Evolutionary conservation across 2,888 invertebrate genomes (phyloP), one percentile per base, ranked within the genome.

Genomic region (Polydrusus pterygomalis): DNA sequence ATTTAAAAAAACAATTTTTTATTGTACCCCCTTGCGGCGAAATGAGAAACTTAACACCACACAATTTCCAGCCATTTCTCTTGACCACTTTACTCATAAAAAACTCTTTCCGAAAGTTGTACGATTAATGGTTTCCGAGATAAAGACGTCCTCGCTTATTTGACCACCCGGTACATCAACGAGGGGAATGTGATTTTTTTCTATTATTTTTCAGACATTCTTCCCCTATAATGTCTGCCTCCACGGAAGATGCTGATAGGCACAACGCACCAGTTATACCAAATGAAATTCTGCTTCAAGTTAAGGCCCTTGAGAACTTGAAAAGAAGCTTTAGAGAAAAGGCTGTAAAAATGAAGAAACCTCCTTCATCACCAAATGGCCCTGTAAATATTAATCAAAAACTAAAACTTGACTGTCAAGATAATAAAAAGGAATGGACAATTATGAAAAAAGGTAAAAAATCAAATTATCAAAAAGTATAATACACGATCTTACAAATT

Each of bases 241-340:
- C 56, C n/a, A 25, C 20, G 17, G 73, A 49, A 51, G 54, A 5
- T 43, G 13, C 54, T 43, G 56, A 15, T 6, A 30, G 17, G 10
- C 9, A 56, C 17, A 30, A 25, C n/a, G 20, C 11, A 56, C 30
- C 63, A 20, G 40, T 20, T 38, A 40, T 54, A 30, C 45, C 54
- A 2, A 56, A 56, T 38, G 77, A 77, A 43, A 56, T 77, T 11
- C 30, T 77, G 38, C 49, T 77, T 8, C 73, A 77, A 62, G 77
- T 77, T 15, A 68, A 68, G 17, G 58, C 77, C 0, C 25, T 75
- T 2, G 60, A 65, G 13, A 38, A 69, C 7, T 51, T 76, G 30
- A 68, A 64, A 49, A 56, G 30, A 15, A 77, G 77, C 38, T 13
- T 77, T 34, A 17, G 73, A 64, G 64, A 63, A 30, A 60, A 69